These are phyloP conservation scores for Phrynosoma blainvillii DNA, from an alignment of 2,113 vertebrate genomes.

Conservation along the genomic window DNA sequence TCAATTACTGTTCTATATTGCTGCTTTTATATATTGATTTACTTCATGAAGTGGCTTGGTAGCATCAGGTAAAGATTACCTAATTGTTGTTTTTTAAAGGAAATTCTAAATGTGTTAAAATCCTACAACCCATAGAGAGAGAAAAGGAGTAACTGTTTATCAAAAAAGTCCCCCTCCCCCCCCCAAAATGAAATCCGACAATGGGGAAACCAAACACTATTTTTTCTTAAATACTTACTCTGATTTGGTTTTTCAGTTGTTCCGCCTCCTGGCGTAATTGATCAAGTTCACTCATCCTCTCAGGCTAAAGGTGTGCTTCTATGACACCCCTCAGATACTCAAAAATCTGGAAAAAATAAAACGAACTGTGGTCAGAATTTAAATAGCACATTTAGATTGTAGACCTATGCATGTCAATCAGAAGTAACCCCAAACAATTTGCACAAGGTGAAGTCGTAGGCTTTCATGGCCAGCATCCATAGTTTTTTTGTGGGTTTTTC, in stretches of 20 bases:
- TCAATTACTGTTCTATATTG: not conserved
- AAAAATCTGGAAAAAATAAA: constrained; percentile 77
- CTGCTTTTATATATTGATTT: too few relatives aligned
- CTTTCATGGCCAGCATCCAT: too few relatives aligned
- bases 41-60: too few relatives aligned
- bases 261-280: constrained; percentile 99
- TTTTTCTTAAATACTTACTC: constrained; percentile 80
- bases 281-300: constrained; percentile 99
- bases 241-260: constrained; percentile 99
- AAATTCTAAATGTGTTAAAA: too few relatives aligned
- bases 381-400: not conserved
- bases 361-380: not conserved
- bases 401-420: not conserved
- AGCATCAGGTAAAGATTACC: too few relatives aligned
- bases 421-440: not conserved
- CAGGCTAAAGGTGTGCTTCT: constrained; percentile 84
- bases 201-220: not conserved
- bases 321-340: constrained; percentile 85
- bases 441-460: not conserved
- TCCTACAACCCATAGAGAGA: too few relatives aligned
- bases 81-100: too few relatives aligned
- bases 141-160: too few relatives aligned
- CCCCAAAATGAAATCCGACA: too few relatives aligned
- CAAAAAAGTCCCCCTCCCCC: too few relatives aligned
- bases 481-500: too few relatives aligned